Evolutionary conservation across 2,113 vertebrate species (phyloP).

Genomic region (Craseonycteris thonglongyai): DNA sequence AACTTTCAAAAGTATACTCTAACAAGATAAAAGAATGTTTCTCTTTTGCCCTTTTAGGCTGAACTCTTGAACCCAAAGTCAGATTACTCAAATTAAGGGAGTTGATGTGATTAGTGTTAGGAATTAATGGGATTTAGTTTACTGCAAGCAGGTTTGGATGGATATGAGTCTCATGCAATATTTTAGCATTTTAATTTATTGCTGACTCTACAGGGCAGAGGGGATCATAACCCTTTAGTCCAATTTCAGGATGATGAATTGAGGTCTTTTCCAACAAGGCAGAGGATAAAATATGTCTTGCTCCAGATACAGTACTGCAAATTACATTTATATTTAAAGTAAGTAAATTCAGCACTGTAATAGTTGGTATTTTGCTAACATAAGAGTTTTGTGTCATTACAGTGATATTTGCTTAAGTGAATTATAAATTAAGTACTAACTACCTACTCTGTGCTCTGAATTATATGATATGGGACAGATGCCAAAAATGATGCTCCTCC

Average conservation of each 20-base stretch:
- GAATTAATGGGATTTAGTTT: slow-evolving; percentile 52
- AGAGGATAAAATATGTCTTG: not conserved
- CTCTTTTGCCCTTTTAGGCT: slow-evolving; percentile 23
- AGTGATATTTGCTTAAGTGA: not conserved
- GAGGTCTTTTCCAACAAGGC: not conserved
- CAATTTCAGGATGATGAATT: slow-evolving; percentile 56
- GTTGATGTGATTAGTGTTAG: slow-evolving; percentile 43
- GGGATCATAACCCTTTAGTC: slow-evolving; percentile 23
- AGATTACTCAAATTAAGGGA: slow-evolving; percentile 38
- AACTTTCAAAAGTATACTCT: slow-evolving; percentile 46
- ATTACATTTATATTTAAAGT: slow-evolving; percentile 24
- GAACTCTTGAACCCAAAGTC: slow-evolving; percentile 13
- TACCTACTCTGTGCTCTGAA: not conserved
- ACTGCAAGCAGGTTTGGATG: slow-evolving; percentile 41
- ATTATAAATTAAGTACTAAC: not conserved
- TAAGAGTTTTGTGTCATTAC: not conserved
- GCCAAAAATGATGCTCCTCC: not conserved
- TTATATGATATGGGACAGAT: not conserved
- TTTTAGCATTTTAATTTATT: slow-evolving; percentile 60
- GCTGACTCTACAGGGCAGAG: slow-evolving; percentile 21
- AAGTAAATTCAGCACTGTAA: not conserved
- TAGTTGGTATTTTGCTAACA: not conserved
- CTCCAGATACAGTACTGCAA: not conserved
- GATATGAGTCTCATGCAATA: slow-evolving; percentile 38
- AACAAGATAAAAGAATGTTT: slow-evolving; percentile 35